phyloP scores from a whole-genome alignment of 1,140 invertebrate genomes.

The Heliconius congener region DNA sequence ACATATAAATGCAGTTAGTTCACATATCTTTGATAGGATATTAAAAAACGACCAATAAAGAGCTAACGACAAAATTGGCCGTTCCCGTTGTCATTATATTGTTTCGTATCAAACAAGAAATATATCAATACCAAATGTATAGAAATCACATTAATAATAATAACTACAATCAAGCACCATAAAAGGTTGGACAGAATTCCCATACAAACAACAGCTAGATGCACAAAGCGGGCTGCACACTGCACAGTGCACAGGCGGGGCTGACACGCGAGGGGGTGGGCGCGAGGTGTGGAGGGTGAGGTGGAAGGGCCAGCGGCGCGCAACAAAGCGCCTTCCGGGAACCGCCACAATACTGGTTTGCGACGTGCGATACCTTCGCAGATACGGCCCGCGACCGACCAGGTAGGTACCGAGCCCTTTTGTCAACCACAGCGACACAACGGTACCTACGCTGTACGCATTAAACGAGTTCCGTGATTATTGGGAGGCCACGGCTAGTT shows the following conservation, averaged over 20 bases:
- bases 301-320: slow-evolving; percentile 56
- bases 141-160: not conserved
- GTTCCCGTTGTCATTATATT: too few species aligned
- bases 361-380: slow-evolving; percentile 79
- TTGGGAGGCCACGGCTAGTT: slow-evolving; percentile 15
- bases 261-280: slow-evolving; percentile 19
- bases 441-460: slow-evolving; percentile 42
- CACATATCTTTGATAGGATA: too few species aligned
- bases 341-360: slow-evolving; percentile 79
- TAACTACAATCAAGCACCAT: slow-evolving; percentile 16
- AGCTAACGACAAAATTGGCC: not conserved
- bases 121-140: not conserved
- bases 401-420: slow-evolving; percentile 58
- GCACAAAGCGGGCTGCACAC: slow-evolving; percentile 10
- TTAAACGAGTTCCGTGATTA: slow-evolving; percentile 41
- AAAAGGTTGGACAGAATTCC: slow-evolving; percentile 29
- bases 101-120: not conserved
- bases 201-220: slow-evolving; percentile 38
- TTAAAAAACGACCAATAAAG: not conserved
- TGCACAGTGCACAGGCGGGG: slow-evolving; percentile 28
- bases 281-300: slow-evolving; percentile 28
- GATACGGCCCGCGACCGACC: slow-evolving; percentile 65
- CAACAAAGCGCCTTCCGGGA: slow-evolving; percentile 78
- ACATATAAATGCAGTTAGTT: too few species aligned
- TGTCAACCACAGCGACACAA: slow-evolving; percentile 67